These are phyloP conservation scores for Epinotia demarniana DNA, from an alignment of 2,888 invertebrate species.

Conservation along the genomic window DNA sequence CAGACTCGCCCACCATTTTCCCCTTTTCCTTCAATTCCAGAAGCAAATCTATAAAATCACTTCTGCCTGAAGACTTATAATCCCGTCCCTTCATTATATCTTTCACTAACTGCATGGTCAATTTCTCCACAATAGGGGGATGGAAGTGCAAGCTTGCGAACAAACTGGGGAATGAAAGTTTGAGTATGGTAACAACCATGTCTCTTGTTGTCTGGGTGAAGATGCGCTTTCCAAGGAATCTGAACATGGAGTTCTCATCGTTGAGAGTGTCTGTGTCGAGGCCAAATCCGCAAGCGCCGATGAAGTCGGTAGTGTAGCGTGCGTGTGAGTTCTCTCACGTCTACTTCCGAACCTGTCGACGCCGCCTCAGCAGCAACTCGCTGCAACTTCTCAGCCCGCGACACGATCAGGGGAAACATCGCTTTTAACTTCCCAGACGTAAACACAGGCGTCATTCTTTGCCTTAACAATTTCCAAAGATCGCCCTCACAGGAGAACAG, in stretches of 20 bases:
- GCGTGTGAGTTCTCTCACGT: conserved; percentile 47
- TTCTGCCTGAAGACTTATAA: conserved; percentile 40
- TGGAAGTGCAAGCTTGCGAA: conserved; percentile 14
- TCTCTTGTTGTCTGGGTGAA: conserved; percentile 42
- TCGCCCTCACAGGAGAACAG: conserved; percentile 47
- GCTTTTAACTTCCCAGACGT: conserved; percentile 45
- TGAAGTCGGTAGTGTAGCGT: conserved; percentile 48
- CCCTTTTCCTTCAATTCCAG: conserved; percentile 45
- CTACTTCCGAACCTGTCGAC: conserved; percentile 33
- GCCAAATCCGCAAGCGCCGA: conserved; percentile 48
- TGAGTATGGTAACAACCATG: conserved; percentile 18
- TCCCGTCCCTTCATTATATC: conserved; percentile 44
- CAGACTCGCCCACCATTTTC: conserved; percentile 48
- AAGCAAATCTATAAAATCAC: conserved; percentile 49
- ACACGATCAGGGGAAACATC: conserved; percentile 47
- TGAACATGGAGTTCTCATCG: conserved; percentile 45
- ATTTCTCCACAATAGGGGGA: not conserved
- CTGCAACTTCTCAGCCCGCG: conserved; percentile 45
- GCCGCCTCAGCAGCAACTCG: conserved; percentile 36
- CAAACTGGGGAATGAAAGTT: conserved; percentile 11
- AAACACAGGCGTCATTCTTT: conserved; percentile 46
- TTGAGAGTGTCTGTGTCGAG: conserved; percentile 46
- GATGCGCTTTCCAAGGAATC: conserved; percentile 44
- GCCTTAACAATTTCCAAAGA: conserved; percentile 46
- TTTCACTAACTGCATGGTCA: conserved; percentile 33